Base-by-base conservation (phyloP, 2,888 invertebrate genomes). In the Bombylius major region DNA sequence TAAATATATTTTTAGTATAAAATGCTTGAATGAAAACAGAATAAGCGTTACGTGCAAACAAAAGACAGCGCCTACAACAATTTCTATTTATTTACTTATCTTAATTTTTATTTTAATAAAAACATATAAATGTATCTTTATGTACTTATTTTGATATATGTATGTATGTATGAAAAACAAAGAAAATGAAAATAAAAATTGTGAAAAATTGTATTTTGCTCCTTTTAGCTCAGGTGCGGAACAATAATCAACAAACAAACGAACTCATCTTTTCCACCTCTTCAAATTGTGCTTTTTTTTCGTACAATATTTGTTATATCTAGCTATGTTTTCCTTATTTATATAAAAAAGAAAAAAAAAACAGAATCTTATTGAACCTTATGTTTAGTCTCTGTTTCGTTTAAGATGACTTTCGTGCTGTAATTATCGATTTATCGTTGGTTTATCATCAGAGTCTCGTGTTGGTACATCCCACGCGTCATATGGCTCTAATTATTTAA, bases 401-500 rank as follows among this genome's bases (percentile, higher is more conserved):
- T 32, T 51, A 50, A 46, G 58, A 58, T 58, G 57, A 57, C 56
- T 57, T 60, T 59, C 60, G 57, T 60, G 58, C 57, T 60, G 58
- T 60, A 59, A 60, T 60, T 60, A 60, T 58, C 60, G 56, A 60
- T 59, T 59, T 60, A 60, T 60, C 55, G 55, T 55, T 50, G 50
- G 47, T 56, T 58, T 60, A 60, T 56, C 56, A 58, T 60, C 58
- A 51, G 31, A 52, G 54, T 50, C 56, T 55, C 58, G 58, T 60
- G 60, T 59, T 57, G 47, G 52, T 54, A 50, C 58, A 50, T 57
- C 58, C 60, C 56, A 59, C 58, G 56, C 58, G 53, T 60, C 58
- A 57, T 56, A 57, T 59, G 58, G 57, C 51, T 57, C 60, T 60
- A 60, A 60, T 60, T 60, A 60, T 60, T 60, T 59, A 60, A 60